Evolutionary conservation across 2,888 invertebrate genomes (phyloP).

Genomic region (Scaptomyza caliginosa): DNA sequence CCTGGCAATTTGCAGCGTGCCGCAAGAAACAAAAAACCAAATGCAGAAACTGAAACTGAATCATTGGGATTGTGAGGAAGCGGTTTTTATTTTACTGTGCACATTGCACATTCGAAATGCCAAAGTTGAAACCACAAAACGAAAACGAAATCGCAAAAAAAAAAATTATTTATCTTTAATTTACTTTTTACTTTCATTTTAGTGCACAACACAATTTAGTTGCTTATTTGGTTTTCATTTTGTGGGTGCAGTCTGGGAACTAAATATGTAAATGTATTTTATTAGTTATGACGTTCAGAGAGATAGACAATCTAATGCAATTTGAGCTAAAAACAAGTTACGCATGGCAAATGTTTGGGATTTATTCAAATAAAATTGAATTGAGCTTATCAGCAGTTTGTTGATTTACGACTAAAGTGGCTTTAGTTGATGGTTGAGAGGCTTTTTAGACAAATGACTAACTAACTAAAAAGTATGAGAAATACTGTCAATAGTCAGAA

Average conservation of each 20-base stretch:
- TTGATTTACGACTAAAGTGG: constrained; percentile 11
- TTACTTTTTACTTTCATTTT: constrained; percentile 53
- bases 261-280: constrained; percentile 4
- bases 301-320: not conserved
- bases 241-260: constrained; percentile 35
- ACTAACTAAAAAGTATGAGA: constrained; percentile 34
- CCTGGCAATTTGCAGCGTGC: constrained; percentile 59
- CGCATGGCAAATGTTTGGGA: constrained; percentile 30
- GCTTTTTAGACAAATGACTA: constrained; percentile 13
- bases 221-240: constrained; percentile 3
- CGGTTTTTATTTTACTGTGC: constrained; percentile 1
- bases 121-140: constrained; percentile 56
- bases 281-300: not conserved
- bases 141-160: constrained; percentile 19
- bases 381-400: constrained; percentile 39
- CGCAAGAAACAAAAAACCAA: constrained; percentile 36
- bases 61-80: constrained; percentile 54
- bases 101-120: constrained; percentile 58
- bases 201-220: not conserved
- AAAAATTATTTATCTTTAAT: constrained; percentile 30
- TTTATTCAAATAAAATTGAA: constrained; percentile 51
- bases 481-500: constrained; percentile 37
- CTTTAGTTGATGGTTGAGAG: constrained; percentile 3
- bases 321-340: constrained; percentile 10
- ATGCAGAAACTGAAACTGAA: constrained; percentile 53